Percentiles rank a stretch among this genome's conserved stretches.
Conservation (phyloP, 2,888 invertebrate genomes). For the Amphipyra berbera region DNA sequence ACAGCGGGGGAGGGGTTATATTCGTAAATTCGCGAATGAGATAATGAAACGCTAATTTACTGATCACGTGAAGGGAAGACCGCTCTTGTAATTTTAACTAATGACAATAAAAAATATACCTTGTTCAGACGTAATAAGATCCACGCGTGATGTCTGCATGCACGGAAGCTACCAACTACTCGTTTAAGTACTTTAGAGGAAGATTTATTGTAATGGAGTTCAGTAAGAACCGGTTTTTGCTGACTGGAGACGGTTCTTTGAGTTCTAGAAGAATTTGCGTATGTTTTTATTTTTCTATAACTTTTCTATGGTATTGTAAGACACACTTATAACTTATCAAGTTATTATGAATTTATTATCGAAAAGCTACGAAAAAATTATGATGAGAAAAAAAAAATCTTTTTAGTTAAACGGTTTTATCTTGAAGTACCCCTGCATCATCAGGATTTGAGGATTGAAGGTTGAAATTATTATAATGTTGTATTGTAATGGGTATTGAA, state of each 20-base stretch:
- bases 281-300: neutral
- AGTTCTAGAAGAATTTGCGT: slow-evolving; percentile 16
- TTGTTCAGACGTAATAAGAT: slow-evolving; percentile 57
- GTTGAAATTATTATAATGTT: too few relatives aligned
- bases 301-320: neutral
- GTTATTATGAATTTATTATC: too few relatives aligned
- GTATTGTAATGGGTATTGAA: too few relatives aligned
- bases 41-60: slow-evolving; percentile 25
- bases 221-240: slow-evolving; percentile 70
- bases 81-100: slow-evolving; percentile 69
- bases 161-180: slow-evolving; percentile 53
- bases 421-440: too few relatives aligned
- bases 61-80: slow-evolving; percentile 74
- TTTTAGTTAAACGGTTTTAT: too few relatives aligned
- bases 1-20: too few relatives aligned
- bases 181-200: slow-evolving; percentile 63
- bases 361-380: too few relatives aligned
- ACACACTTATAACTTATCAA: too few relatives aligned
- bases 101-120: slow-evolving; percentile 57
- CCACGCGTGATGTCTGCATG: slow-evolving; percentile 29
- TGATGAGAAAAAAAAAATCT: too few relatives aligned
- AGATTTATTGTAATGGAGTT: slow-evolving; percentile 73
- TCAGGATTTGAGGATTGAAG: too few relatives aligned
- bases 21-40: too few relatives aligned
- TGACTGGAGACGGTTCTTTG: slow-evolving; percentile 48